phyloP scores from a whole-genome alignment of 2,113 vertebrate species.

The Urocitellus parryii region DNA sequence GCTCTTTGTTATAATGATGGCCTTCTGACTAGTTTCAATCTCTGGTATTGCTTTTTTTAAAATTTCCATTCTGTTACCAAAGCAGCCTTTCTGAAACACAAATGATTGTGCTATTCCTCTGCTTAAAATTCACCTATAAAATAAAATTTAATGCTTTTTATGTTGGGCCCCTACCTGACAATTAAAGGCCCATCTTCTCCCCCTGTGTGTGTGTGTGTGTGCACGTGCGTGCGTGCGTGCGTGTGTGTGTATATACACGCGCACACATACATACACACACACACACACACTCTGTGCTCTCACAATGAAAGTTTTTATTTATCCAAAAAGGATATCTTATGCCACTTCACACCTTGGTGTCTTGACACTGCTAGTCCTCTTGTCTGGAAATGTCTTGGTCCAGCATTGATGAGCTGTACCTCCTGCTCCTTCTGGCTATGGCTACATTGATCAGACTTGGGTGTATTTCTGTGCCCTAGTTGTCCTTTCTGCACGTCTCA shows the following conservation, averaged over 20 bases:
- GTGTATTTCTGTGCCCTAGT: neutral
- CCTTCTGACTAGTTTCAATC: neutral
- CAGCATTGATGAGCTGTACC: fast-evolving
- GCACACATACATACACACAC: too few relatives aligned
- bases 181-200: neutral
- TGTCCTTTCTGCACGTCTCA: neutral
- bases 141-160: neutral
- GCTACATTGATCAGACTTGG: neutral
- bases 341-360: neutral
- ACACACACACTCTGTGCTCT: neutral
- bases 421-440: neutral
- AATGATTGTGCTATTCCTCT: neutral
- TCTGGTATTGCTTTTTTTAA: neutral
- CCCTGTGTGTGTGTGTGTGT: too few relatives aligned
- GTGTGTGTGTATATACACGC: too few relatives aligned
- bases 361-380: neutral
- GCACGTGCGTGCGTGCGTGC: too few relatives aligned
- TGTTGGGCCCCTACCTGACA: neutral
- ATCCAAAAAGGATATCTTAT: fast-evolving
- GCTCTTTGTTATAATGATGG: neutral
- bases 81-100: neutral
- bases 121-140: neutral
- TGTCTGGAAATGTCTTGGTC: neutral
- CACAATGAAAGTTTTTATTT: neutral
- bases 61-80: conserved; percentile 9